Conservation (phyloP, 2,797 vertebrate species). For the Fringilla coelebs region DNA sequence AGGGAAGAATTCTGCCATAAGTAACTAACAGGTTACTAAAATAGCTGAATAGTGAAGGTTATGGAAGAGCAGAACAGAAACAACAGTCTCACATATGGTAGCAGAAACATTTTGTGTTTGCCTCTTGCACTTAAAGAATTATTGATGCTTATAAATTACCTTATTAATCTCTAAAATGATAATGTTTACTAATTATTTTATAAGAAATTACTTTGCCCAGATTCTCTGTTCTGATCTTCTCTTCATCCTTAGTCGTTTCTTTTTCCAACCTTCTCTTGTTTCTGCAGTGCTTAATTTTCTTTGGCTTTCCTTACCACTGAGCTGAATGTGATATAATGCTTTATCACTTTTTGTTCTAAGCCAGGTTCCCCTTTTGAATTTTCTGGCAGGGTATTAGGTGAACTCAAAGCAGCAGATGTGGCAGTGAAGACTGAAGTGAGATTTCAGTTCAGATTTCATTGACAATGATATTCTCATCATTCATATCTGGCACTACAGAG, state of each 20-base stretch:
- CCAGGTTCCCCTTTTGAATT: background rate
- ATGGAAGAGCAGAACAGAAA: background rate
- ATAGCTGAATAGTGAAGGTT: background rate
- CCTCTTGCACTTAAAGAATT: background rate
- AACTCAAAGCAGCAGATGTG: background rate
- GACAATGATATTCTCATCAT: background rate
- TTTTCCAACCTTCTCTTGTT: background rate
- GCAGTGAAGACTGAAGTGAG: background rate
- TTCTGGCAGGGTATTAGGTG: background rate
- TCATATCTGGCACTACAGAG: background rate
- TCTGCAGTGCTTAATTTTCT: background rate
- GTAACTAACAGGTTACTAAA: background rate
- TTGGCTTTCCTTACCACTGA: background rate
- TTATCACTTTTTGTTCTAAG: background rate
- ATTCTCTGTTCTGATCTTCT: background rate
- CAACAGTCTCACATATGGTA: rapidly evolving
- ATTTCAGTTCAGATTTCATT: slow-evolving; percentile 40
- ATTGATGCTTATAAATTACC: background rate
- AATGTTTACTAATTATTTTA: background rate
- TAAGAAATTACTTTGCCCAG: background rate
- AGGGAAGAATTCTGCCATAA: background rate
- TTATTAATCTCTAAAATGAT: background rate
- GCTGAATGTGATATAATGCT: background rate
- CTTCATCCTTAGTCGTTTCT: background rate
- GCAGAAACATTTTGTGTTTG: background rate